Conservation (phyloP, 2,113 vertebrate genomes). For the Uria lomvia region DNA sequence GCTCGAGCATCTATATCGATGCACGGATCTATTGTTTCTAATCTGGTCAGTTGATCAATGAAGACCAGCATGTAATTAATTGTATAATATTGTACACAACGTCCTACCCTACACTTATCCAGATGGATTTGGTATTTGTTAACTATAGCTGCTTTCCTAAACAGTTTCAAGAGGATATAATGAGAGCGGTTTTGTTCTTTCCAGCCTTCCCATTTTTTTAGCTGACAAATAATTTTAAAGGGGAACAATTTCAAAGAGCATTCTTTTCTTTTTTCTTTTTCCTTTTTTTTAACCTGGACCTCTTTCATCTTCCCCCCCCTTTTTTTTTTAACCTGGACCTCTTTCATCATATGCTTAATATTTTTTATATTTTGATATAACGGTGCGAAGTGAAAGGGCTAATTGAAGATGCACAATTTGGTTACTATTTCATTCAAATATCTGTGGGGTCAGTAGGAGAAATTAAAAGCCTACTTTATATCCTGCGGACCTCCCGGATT, state of each 20-base stretch:
- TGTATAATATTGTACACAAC: not conserved
- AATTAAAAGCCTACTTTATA: not conserved
- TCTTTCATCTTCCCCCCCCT: too few relatives aligned
- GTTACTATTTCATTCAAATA: not conserved
- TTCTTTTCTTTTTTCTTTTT: not conserved
- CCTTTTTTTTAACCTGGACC: not conserved
- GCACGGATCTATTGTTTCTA: constrained; percentile 32
- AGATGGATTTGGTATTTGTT: not conserved
- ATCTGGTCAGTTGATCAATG: constrained; percentile 46
- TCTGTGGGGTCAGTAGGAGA: not conserved
- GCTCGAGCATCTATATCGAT: not conserved
- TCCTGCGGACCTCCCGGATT: not conserved
- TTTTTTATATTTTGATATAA: not conserved
- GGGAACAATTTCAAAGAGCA: not conserved
- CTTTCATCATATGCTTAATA: not conserved
- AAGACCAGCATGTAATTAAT: constrained; percentile 40
- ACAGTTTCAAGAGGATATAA: not conserved
- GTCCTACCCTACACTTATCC: not conserved
- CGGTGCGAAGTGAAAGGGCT: not conserved
- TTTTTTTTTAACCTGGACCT: not conserved
- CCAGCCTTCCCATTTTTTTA: not conserved
- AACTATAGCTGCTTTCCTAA: not conserved
- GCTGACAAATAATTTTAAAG: not conserved
- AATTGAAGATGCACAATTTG: not conserved
- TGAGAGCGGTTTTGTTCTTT: not conserved